Percentiles rank a stretch among this genome's conserved stretches.
These are phyloP conservation scores for Leptestheria dahalacensis DNA, from an alignment of 1,140 invertebrate genomes.

Conservation along the genomic window DNA sequence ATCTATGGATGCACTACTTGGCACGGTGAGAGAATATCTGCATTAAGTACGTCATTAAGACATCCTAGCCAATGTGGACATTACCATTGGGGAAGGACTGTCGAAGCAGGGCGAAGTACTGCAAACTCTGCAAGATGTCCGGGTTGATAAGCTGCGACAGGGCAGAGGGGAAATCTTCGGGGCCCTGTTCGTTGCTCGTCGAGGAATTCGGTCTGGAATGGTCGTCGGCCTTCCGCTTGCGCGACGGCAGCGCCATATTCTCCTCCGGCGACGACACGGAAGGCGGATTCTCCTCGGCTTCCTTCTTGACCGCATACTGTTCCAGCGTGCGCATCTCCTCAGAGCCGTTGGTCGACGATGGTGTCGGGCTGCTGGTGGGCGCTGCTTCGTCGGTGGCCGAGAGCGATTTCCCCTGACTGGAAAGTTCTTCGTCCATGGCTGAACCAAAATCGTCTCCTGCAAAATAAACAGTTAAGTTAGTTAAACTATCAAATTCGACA, in stretches of 20 bases:
- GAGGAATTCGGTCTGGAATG: neutral
- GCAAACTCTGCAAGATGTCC: constrained; percentile 1
- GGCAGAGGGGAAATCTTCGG: neutral
- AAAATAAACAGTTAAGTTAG: no score
- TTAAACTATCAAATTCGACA: no score
- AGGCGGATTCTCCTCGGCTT: neutral
- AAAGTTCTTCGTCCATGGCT: neutral
- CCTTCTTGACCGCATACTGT: neutral
- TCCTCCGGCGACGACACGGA: no score
- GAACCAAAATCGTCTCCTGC: neutral
- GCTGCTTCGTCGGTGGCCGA: neutral
- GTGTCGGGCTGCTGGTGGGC: neutral
- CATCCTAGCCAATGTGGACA: no score
- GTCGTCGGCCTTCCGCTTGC: neutral
- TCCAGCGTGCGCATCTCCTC: neutral
- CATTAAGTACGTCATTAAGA: no score
- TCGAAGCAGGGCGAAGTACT: constrained; percentile 3
- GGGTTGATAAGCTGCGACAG: neutral
- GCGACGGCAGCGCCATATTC: neutral
- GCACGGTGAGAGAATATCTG: no score
- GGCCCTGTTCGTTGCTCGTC: neutral
- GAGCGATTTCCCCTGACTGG: neutral
- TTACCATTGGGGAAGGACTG: constrained; percentile 8
- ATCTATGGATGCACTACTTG: no score
- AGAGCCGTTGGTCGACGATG: neutral